Base-by-base conservation (phyloP, 2,113 vertebrate species). In the Crotalus viridis region DNA sequence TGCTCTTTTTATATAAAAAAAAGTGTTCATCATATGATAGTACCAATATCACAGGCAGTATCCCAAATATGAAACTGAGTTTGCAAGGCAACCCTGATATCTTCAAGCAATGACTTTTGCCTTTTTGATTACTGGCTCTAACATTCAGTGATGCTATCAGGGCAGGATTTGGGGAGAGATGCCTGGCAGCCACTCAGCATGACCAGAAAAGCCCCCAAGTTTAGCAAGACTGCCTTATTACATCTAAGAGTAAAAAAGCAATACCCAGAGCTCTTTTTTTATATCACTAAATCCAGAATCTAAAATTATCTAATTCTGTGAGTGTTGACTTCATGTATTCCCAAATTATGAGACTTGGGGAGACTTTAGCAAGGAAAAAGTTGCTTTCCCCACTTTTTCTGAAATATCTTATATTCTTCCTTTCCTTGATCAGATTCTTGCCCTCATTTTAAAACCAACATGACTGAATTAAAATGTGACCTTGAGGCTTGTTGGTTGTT, bases 71-170 rank as follows among this genome's bases (percentile, higher is more conserved):
- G 1, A 87, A 52, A 92, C 6, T 89, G 0, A 9, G 0, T 10
- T 52, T 92, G 61, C 0, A 4, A 89, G 90, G 85, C 74, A 43
- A 4, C 92, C 22, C 4, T 46, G 64, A 33, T 64, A 88, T 69
- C 81, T 2, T 0, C 1, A 81, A 91, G 90, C 94, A 87, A 64
- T 91, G 52, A 52, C 87, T 4, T 57, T 94, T 85, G 10, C 52
- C 8, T 90, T 33, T 89, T 89, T 89, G 46, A 54, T 4, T 15
- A 3, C 91, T 87, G 93, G 90, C 92, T 56, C 92, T 61, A 43
- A 26, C 39, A 3, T 46, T 24, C 21, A 59, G 10, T 89, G 39
- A 43, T 59, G 56, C 2, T 12, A 24, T 56, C n/a, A 57, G 8
- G n/a, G 24, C 52, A 56, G 54, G 39, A 59, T 24, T 46, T 61